Evolutionary conservation across 2,113 vertebrate species (phyloP), one percentile per base, ranked within the genome.

Genomic region (Lynx canadensis): DNA sequence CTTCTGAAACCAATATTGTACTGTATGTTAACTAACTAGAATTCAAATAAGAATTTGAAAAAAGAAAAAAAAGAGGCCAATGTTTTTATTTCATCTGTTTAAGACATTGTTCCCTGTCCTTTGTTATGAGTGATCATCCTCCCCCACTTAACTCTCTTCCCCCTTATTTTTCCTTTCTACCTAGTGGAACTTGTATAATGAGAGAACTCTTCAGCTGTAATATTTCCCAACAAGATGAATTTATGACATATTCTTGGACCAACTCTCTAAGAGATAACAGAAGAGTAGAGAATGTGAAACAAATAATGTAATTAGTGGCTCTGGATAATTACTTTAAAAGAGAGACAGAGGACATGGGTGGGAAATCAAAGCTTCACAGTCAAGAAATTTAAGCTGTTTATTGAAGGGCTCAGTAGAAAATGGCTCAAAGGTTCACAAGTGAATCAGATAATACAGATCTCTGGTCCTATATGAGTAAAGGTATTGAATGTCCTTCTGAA

Each of bases 141-240:
- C 21, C 11, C 4, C 4, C 16, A 14, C 10, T 8, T 76, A 13
- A 19, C 78, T 76, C 27, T 7, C 4, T 8, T n/a, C 31, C 45
- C 19, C 6, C 31, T 38, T 50, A 33, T 76, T 85, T 85, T 85
- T 80, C 29, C 57, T 66, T 94, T 71, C 15, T 50, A 25, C 10
- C n/a, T 41, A 8, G 23, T 78, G 50, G 14, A 83, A 71, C 14
- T 65, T 66, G 52, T 31, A 31, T 31, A 87, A 93, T 50, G 50
- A 89, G 45, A 87, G 36, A 82, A 3, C 65, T 55, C 19, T 73
- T 79, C 33, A 63, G 21, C 15, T 91, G 29, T 68, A 60, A 45
- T 79, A 12, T 88, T 95, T 97, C 76, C 65, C 18, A 60, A 36
- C 87, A 60, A 92, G 74, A 52, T 66, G 74, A 92, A 96, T 71